A percentile compares a stretch with the other conserved stretches of the same genome.
Conservation (phyloP, 2,888 invertebrate genomes). For the Acrobasis consociella region DNA sequence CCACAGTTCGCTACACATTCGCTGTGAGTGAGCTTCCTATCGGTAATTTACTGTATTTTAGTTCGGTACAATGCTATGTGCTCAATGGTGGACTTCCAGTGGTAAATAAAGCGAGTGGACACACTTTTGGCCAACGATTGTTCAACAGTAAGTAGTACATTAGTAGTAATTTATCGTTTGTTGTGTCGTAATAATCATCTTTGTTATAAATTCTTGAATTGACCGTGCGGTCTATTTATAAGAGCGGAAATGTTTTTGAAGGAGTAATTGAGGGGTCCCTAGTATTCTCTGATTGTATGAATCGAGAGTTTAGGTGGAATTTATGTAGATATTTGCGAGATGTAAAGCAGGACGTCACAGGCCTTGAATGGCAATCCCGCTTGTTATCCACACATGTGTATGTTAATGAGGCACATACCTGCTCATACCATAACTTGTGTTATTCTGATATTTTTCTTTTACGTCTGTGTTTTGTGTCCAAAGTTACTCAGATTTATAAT, state of each 20-base stretch:
- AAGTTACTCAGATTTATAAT: no score
- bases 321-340: not conserved
- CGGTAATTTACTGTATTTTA: conserved; percentile 52
- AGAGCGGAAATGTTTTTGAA: not conserved
- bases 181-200: conserved; percentile 5
- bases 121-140: conserved; percentile 24
- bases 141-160: conserved; percentile 28
- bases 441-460: not conserved
- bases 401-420: conserved; percentile 5
- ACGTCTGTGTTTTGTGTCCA: no score
- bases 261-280: not conserved
- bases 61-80: conserved; percentile 55
- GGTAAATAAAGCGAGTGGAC: conserved; percentile 49
- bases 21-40: conserved; percentile 47
- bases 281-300: not conserved
- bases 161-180: conserved; percentile 3
- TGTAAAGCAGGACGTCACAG: conserved; percentile 14
- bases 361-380: conserved; percentile 16
- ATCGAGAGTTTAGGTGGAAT: not conserved
- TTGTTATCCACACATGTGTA: conserved; percentile 10
- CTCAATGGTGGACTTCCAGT: conserved; percentile 55
- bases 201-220: not conserved
- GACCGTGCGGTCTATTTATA: conserved; percentile 15
- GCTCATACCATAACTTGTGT: not conserved
- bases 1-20: conserved; percentile 34